These are phyloP conservation scores for Harpagoxenus sublaevis DNA, from an alignment of 2,888 invertebrate species.

Conservation along the genomic window DNA sequence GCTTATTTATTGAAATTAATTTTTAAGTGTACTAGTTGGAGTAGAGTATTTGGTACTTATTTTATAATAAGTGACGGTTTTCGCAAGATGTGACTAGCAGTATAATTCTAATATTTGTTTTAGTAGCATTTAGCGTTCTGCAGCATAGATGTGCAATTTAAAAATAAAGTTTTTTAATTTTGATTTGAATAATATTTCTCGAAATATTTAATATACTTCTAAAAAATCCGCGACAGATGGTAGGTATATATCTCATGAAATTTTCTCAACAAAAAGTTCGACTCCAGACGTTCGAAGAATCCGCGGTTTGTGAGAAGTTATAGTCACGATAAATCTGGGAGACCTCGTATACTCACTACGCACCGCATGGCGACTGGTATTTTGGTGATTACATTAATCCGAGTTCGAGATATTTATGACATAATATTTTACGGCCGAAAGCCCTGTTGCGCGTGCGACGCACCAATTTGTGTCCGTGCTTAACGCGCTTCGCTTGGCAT, in stretches of 20 bases:
- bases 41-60: background rate
- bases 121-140: too few species aligned
- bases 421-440: slow-evolving; percentile 51
- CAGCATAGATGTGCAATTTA: background rate
- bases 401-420: slow-evolving; percentile 56
- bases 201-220: slow-evolving; percentile 10
- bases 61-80: background rate
- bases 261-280: background rate
- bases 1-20: background rate
- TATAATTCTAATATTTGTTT: background rate
- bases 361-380: slow-evolving; percentile 43
- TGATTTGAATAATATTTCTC: background rate
- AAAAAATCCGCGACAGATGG: background rate
- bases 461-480: slow-evolving; percentile 52
- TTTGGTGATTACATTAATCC: slow-evolving; percentile 56
- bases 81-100: background rate
- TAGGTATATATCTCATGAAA: background rate
- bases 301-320: background rate
- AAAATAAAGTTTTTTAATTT: background rate
- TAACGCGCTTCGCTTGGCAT: slow-evolving; percentile 50
- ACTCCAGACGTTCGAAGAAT: slow-evolving; percentile 15
- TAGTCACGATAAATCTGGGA: slow-evolving; percentile 34
- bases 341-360: slow-evolving; percentile 12
- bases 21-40: background rate
- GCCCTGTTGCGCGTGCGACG: slow-evolving; percentile 51